phyloP scores from a whole-genome alignment of 1,140 invertebrate species.

The Propsilocerus akamusi region DNA sequence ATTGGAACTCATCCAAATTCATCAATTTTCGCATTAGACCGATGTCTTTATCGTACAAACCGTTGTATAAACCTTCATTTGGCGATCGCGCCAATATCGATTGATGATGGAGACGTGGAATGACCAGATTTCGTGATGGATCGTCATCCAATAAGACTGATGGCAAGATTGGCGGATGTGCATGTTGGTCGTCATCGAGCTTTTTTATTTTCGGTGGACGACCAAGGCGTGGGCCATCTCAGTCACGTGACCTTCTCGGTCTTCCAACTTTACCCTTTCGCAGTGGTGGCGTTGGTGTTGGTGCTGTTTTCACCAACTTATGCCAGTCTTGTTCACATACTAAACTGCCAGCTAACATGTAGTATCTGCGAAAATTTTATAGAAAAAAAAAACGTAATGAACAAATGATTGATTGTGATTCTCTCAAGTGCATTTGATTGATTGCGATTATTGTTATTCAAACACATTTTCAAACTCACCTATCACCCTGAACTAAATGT shows the following conservation, averaged over 20 bases:
- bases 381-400: not conserved
- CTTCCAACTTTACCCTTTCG: conserved; percentile 51
- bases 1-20: conserved; percentile 1
- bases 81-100: not conserved
- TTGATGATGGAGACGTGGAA: not conserved
- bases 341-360: conserved; percentile 62
- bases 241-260: conserved; percentile 22
- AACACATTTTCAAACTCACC: conserved; percentile 27
- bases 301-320: conserved; percentile 60
- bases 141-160: not conserved
- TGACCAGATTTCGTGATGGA: not conserved
- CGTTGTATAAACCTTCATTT: not conserved
- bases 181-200: not conserved
- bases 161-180: not conserved
- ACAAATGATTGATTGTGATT: not conserved
- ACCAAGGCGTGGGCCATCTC: conserved; percentile 10
- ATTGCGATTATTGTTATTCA: not conserved
- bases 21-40: not conserved
- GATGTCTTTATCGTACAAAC: not conserved
- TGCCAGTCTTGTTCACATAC: conserved; percentile 87
- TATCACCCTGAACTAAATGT: conserved; percentile 71
- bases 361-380: conserved; percentile 37
- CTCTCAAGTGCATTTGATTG: not conserved
- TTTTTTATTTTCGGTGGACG: conserved; percentile 1
- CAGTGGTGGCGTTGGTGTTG: conserved; percentile 40